Evolutionary conservation across 2,113 vertebrate genomes (phyloP), one percentile per base, ranked within the genome.

Genomic region (Desmodus rotundus): DNA sequence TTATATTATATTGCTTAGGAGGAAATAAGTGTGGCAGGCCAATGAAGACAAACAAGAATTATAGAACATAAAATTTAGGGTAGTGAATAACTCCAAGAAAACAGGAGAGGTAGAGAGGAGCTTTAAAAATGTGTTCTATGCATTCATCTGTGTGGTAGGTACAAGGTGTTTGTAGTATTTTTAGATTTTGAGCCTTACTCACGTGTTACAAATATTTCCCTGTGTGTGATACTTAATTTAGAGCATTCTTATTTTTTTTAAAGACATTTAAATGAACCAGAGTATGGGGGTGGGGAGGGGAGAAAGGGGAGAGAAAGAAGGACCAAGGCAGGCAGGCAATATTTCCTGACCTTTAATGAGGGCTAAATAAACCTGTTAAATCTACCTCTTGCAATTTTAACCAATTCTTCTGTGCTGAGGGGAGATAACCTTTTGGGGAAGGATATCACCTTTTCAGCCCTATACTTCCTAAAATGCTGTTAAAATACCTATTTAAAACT

Each of bases 311-410:
- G 95, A 90, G 76, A 28, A 31, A n/a, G 38, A 74, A 82, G 28
- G 26, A 80, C 17, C 16, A 70, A 89, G 31, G 54, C 43, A 78
- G 45, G 33, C 87, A 91, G 96, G n/a, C 94, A 38, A 3, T 77
- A 65, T 89, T 22, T 72, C 41, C 70, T 80, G 93, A 95, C 86
- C 96, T 94, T 96, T 98, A 96, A 95, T 94, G 81, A 85, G 3
- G 52, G 0, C 85, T 98, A 96, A 96, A 54, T 76, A 93, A 97
- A 96, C 97, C 96, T 96, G 91, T 93, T 97, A 97, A 96, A 95
- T 73, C 70, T n/a, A 84, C 26, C 65, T 95, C 88, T 45, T 70
- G 74, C 88, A 77, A 87, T 96, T 77, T 89, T 97, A 96, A 89
- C 0, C 2, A 96, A 88, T 90, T 82, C 97, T 97, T 91, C 89